Conservation (phyloP, 2,113 vertebrate genomes). For the Butastur rufipennis region DNA sequence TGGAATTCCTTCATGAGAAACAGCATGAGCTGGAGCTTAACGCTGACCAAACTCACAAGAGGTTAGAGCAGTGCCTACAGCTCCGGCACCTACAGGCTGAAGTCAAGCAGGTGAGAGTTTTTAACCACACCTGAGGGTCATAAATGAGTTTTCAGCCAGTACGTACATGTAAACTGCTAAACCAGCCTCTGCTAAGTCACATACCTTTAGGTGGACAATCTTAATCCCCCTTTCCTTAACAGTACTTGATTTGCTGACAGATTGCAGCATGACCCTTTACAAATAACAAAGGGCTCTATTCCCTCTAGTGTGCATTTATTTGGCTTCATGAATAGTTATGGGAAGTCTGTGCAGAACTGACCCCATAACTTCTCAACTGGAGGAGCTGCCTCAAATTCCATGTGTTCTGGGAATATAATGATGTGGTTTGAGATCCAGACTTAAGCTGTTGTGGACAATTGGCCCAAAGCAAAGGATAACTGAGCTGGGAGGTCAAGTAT, state of each 20-base stretch:
- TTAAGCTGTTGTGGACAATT: not conserved
- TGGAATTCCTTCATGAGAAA: slow-evolving; percentile 98
- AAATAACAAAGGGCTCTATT: not conserved
- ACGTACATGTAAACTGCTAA: not conserved
- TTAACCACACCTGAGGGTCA: not conserved
- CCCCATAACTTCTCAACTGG: not conserved
- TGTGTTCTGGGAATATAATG: not conserved
- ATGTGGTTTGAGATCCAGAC: not conserved
- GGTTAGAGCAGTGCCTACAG: slow-evolving; percentile 91
- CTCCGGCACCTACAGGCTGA: slow-evolving; percentile 95
- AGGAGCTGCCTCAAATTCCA: not conserved
- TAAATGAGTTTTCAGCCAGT: not conserved
- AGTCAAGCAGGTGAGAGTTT: slow-evolving; percentile 90
- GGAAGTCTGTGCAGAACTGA: not conserved
- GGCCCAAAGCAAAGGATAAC: not conserved
- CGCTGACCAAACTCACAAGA: slow-evolving; percentile 91
- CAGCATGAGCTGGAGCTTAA: slow-evolving; percentile 93
- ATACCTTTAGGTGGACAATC: not conserved
- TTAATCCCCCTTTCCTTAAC: not conserved
- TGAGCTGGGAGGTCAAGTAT: not conserved
- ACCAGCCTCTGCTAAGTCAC: not conserved
- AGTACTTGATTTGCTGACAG: not conserved
- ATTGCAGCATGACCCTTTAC: not conserved
- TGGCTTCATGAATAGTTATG: not conserved
- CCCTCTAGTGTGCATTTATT: not conserved